phyloP scores from a whole-genome alignment of 2,888 invertebrate species.

The Hyles lineata region DNA sequence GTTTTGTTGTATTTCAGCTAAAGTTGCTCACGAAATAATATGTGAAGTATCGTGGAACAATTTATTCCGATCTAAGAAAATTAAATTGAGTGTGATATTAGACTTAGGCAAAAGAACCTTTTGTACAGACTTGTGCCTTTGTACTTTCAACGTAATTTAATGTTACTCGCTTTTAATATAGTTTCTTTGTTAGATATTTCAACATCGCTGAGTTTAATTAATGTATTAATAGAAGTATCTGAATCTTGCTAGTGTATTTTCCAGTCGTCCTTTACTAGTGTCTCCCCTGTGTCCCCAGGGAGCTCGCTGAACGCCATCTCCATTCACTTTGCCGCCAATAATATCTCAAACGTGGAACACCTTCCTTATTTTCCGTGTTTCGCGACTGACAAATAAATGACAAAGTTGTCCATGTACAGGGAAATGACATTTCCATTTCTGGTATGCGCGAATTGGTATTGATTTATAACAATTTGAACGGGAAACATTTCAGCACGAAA shows the following conservation, averaged over 20 bases:
- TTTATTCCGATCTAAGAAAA: constrained; percentile 27
- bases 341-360: constrained; percentile 50
- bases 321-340: constrained; percentile 60
- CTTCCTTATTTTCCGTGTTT: constrained; percentile 54
- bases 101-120: constrained; percentile 23
- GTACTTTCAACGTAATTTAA: constrained; percentile 3
- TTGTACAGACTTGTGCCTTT: not conserved
- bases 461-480: not conserved
- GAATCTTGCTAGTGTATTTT: not conserved
- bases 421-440: not conserved
- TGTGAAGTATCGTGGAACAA: not conserved
- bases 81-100: constrained; percentile 32
- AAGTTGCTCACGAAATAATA: constrained; percentile 8
- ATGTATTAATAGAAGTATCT: constrained; percentile 1
- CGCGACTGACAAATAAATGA: constrained; percentile 28
- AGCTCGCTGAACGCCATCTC: constrained; percentile 57
- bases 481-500: not conserved
- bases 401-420: not conserved
- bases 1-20: constrained; percentile 31
- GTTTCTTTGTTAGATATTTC: constrained; percentile 6
- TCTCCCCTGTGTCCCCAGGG: constrained; percentile 55
- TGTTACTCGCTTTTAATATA: not conserved
- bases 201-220: not conserved
- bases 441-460: not conserved
- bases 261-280: constrained; percentile 44